phyloP scores from a whole-genome alignment of 2,888 invertebrate genomes.

The Caenorhabditis sp. region DNA sequence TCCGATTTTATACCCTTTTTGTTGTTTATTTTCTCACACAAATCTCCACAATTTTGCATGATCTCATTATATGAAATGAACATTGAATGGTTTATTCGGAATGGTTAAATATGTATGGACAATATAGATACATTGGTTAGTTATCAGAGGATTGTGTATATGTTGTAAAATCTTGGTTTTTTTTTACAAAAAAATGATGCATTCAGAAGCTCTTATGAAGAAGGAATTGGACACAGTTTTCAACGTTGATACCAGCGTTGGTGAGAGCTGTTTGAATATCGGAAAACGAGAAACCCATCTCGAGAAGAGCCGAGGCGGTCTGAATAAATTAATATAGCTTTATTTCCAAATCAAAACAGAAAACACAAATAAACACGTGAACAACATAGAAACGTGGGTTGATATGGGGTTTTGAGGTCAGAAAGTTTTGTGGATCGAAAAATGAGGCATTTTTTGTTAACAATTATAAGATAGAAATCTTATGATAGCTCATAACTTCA shows the following conservation, averaged over 20 bases:
- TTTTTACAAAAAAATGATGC: neutral
- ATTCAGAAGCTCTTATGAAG: neutral
- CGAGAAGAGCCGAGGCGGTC: neutral
- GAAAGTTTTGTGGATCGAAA: too few relatives aligned
- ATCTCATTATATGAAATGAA: conserved; percentile 5
- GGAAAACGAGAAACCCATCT: neutral
- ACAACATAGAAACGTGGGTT: too few relatives aligned
- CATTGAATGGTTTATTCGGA: neutral
- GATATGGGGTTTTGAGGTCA: too few relatives aligned
- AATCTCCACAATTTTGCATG: neutral
- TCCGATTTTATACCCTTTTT: neutral
- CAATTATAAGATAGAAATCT: too few relatives aligned
- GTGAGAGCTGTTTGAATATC: neutral
- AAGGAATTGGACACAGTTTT: neutral
- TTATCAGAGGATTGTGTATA: neutral
- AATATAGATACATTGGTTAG: neutral
- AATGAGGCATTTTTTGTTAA: too few relatives aligned
- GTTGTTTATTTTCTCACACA: neutral
- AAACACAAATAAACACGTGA: too few relatives aligned
- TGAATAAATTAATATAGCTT: neutral
- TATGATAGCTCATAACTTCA: too few relatives aligned
- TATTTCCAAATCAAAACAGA: too few relatives aligned
- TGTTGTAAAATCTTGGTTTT: neutral
- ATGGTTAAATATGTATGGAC: neutral
- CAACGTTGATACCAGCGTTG: neutral